A percentile compares a stretch with the other conserved stretches of the same genome.
Evolutionary conservation across 2,888 invertebrate genomes (phyloP).

Genomic region (Morpho deidamia): DNA sequence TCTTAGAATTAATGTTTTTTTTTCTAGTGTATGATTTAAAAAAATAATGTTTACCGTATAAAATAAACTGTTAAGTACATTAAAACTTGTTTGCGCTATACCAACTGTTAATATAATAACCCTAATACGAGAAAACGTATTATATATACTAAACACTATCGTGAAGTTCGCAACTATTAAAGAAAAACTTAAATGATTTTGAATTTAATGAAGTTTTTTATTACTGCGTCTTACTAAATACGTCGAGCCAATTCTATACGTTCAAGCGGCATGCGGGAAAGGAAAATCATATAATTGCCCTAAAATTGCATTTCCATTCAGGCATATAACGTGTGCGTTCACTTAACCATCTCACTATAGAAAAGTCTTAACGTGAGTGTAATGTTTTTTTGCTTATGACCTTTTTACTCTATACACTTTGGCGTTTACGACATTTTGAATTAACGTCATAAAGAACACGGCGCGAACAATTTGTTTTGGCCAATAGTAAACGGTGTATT

Average conservation of each 20-base stretch:
- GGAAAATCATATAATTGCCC: constrained; percentile 38
- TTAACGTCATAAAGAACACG: constrained; percentile 59
- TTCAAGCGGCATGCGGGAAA: constrained; percentile 14
- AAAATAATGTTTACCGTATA: too few relatives aligned
- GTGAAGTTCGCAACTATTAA: too few relatives aligned
- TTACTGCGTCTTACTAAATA: constrained; percentile 27
- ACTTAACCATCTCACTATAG: constrained; percentile 22
- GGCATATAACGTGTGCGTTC: constrained; percentile 29
- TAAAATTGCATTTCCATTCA: constrained; percentile 55
- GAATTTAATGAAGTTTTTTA: not conserved
- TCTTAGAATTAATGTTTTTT: too few relatives aligned
- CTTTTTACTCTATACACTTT: constrained; percentile 28
- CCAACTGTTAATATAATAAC: too few relatives aligned
- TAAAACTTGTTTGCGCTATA: too few relatives aligned
- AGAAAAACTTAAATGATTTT: too few relatives aligned
- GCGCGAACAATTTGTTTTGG: constrained; percentile 76
- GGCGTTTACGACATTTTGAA: constrained; percentile 53
- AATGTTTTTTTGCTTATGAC: constrained; percentile 31
- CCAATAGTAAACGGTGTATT: constrained; percentile 67
- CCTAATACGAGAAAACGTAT: too few relatives aligned
- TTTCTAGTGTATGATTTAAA: too few relatives aligned
- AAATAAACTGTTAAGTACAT: too few relatives aligned
- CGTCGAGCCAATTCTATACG: constrained; percentile 31
- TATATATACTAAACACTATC: too few relatives aligned
- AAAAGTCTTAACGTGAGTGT: constrained; percentile 29